Conservation (phyloP, 2,797 vertebrate genomes). For the Discoglossus pictus region DNA sequence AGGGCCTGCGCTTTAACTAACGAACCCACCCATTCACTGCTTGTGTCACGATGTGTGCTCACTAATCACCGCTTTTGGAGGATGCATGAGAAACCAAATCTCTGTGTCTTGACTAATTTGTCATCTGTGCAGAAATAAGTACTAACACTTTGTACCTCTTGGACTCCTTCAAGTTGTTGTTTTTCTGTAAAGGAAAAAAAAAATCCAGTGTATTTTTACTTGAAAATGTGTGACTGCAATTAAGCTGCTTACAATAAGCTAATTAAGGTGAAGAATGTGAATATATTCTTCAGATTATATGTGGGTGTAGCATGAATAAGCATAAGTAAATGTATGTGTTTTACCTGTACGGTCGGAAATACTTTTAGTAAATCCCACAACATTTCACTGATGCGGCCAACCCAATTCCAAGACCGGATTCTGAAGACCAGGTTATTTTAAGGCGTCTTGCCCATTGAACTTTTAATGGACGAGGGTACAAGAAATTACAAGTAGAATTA, state of each 20-base stretch:
- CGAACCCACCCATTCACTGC: slow-evolving; percentile 55
- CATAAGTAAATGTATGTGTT: slow-evolving; percentile 7
- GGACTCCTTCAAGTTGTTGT: slow-evolving; percentile 23
- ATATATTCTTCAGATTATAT: slow-evolving; percentile 29
- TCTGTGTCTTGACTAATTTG: slow-evolving; percentile 38
- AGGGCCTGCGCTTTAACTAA: slow-evolving; percentile 67
- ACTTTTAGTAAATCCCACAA: too few species aligned
- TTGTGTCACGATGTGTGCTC: slow-evolving; percentile 40
- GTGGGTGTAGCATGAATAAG: background rate
- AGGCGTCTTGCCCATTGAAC: too few species aligned
- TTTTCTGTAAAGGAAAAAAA: slow-evolving; percentile 11
- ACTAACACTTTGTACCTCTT: slow-evolving; percentile 27
- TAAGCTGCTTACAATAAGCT: slow-evolving; percentile 25
- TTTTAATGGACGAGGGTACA: too few species aligned
- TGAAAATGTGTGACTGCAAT: slow-evolving; percentile 8
- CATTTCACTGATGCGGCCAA: too few species aligned
- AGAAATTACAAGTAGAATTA: too few species aligned
- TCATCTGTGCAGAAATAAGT: background rate
- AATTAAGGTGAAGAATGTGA: slow-evolving; percentile 42
- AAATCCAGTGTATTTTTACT: slow-evolving; percentile 2
- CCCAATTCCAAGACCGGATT: too few species aligned
- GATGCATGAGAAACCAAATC: slow-evolving; percentile 53
- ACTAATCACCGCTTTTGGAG: slow-evolving; percentile 53
- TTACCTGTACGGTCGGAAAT: too few species aligned
- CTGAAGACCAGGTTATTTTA: too few species aligned